Percentiles rank a stretch among this genome's conserved stretches.
Evolutionary conservation across 2,888 invertebrate species (phyloP).

Genomic region (Parnassius mnemosyne): DNA sequence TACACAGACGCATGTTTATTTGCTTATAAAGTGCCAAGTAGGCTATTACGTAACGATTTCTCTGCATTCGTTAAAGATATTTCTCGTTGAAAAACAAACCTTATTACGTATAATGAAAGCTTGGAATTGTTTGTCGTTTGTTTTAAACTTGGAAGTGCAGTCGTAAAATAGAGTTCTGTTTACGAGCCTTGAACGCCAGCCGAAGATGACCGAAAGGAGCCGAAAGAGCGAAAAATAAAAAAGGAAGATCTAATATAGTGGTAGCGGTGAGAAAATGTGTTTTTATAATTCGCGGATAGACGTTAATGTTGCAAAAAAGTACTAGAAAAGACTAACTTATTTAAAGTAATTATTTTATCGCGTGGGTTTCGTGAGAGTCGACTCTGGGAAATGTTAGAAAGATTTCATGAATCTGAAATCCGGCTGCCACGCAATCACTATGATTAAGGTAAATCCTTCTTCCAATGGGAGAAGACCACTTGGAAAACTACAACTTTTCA

Average conservation of each 20-base stretch:
- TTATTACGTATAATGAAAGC: conserved; percentile 31
- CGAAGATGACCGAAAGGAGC: conserved; percentile 56
- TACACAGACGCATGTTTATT: conserved; percentile 50
- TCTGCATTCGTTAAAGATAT: conserved; percentile 34
- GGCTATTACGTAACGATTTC: conserved; percentile 61
- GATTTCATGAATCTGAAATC: too few species aligned
- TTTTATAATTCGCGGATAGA: too few species aligned
- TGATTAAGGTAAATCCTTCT: too few species aligned
- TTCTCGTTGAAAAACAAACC: conserved; percentile 38
- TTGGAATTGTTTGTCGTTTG: background rate
- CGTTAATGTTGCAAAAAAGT: too few species aligned
- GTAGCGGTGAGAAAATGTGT: background rate
- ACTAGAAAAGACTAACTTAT: too few species aligned
- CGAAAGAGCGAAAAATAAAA: conserved; percentile 42
- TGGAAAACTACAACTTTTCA: too few species aligned
- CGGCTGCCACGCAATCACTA: too few species aligned
- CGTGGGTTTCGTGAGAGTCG: too few species aligned
- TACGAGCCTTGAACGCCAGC: conserved; percentile 54
- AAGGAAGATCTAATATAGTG: background rate
- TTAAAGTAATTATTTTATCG: too few species aligned
- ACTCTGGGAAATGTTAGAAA: too few species aligned
- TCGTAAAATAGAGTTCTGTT: conserved; percentile 63
- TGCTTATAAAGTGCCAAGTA: conserved; percentile 60
- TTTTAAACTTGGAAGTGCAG: conserved; percentile 47
- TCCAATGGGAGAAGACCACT: too few species aligned